phyloP scores from a whole-genome alignment of 2,113 vertebrate species.

The Octodon degus region DNA sequence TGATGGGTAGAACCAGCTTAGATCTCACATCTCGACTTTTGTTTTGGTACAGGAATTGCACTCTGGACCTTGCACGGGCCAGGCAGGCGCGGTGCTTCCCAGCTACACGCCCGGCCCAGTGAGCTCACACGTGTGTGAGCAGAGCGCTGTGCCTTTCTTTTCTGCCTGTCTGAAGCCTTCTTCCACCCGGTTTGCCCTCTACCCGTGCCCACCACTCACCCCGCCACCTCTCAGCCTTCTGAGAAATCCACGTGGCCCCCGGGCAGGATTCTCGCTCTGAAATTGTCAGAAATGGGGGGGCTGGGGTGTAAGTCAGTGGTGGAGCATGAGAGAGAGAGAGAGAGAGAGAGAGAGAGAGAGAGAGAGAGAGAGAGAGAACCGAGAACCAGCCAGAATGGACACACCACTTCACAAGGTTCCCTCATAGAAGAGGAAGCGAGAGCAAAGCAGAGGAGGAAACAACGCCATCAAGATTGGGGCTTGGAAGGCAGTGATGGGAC shows the following conservation, averaged over 20 bases:
- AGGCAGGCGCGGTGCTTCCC: neutral
- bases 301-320: neutral
- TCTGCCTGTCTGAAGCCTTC: accelerated
- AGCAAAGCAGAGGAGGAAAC: neutral
- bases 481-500: conserved; percentile 18
- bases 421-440: accelerated
- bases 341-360: too few relatives aligned
- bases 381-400: neutral
- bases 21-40: neutral
- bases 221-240: neutral
- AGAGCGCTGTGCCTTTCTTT: accelerated
- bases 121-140: too few relatives aligned
- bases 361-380: neutral
- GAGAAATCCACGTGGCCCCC: accelerated
- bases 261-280: neutral
- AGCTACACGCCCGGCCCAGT: neutral
- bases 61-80: neutral
- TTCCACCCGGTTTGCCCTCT: neutral
- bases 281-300: neutral
- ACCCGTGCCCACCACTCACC: accelerated
- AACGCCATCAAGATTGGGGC: neutral
- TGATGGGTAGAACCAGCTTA: neutral
- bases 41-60: neutral
- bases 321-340: neutral
- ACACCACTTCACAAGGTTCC: neutral